Conservation (phyloP, 2,797 vertebrate genomes). For the Poliocrania exsul region DNA sequence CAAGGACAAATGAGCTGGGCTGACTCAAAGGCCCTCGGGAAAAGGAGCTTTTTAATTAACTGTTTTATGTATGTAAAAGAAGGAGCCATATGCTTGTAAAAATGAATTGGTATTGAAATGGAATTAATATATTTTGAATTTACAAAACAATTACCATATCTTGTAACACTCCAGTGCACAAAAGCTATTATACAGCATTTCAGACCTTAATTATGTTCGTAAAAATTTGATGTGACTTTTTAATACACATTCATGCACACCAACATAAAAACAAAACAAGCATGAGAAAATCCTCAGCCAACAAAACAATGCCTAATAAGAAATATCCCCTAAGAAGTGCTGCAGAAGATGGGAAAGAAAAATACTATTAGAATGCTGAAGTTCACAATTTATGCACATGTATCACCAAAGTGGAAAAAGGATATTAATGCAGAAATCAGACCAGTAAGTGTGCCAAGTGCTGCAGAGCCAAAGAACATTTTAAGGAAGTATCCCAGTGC, state of each 20-base stretch:
- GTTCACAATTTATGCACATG: background rate
- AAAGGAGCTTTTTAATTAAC: slow-evolving; percentile 13
- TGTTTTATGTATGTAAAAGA: slow-evolving; percentile 22
- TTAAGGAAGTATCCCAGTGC: slow-evolving; percentile 94
- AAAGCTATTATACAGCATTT: background rate
- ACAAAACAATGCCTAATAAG: background rate
- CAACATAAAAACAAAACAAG: background rate
- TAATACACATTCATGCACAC: background rate
- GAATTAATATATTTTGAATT: slow-evolving; percentile 17
- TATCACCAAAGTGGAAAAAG: slow-evolving; percentile 58
- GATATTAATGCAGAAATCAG: slow-evolving; percentile 98
- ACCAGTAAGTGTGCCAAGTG: slow-evolving; percentile 94
- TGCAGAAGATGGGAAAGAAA: background rate
- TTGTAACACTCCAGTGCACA: slow-evolving; percentile 2
- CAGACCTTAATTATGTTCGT: slow-evolving; percentile 26
- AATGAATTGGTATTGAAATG: slow-evolving; percentile 35
- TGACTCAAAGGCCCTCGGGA: background rate
- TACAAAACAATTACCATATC: slow-evolving; percentile 23
- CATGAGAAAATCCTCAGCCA: background rate
- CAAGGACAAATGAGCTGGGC: background rate
- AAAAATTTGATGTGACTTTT: slow-evolving; percentile 13
- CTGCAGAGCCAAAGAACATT: slow-evolving; percentile 98
- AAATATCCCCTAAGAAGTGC: background rate
- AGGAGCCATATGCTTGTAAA: slow-evolving; percentile 1
- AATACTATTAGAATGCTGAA: background rate